Evolutionary conservation across 2,888 invertebrate genomes (phyloP).

Genomic region (Eulithis prunata): DNA sequence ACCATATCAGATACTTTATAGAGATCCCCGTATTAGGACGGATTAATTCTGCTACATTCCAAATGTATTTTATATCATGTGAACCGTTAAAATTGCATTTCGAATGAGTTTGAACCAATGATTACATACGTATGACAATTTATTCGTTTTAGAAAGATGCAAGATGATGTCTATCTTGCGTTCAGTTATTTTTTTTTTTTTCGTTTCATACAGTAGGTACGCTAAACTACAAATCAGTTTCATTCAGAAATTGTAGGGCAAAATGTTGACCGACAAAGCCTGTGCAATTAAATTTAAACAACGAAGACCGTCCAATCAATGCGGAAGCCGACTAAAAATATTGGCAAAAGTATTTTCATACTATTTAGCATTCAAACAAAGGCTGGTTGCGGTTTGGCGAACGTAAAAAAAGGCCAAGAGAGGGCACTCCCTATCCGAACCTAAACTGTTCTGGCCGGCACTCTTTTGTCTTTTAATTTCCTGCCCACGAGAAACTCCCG

Average conservation of each 20-base stretch:
- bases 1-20: constrained; percentile 77
- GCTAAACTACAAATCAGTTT: too few relatives aligned
- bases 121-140: neutral
- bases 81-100: constrained; percentile 58
- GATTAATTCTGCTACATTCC: constrained; percentile 74
- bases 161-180: too few relatives aligned
- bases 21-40: constrained; percentile 71
- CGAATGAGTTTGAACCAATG: constrained; percentile 38
- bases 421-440: constrained; percentile 73
- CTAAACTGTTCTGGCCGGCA: constrained; percentile 75
- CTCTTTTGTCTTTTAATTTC: constrained; percentile 84
- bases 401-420: constrained; percentile 63
- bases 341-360: constrained; percentile 36
- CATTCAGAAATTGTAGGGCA: neutral
- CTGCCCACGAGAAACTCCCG: constrained; percentile 75
- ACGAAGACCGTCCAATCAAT: constrained; percentile 21
- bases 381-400: constrained; percentile 60
- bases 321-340: constrained; percentile 34
- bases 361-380: constrained; percentile 55
- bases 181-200: too few relatives aligned
- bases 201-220: too few relatives aligned
- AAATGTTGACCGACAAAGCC: constrained; percentile 7
- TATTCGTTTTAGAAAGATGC: neutral
- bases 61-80: constrained; percentile 65
- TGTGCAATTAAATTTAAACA: constrained; percentile 15